Conservation (phyloP, 2,113 vertebrate species). For the Lepus europaeus region DNA sequence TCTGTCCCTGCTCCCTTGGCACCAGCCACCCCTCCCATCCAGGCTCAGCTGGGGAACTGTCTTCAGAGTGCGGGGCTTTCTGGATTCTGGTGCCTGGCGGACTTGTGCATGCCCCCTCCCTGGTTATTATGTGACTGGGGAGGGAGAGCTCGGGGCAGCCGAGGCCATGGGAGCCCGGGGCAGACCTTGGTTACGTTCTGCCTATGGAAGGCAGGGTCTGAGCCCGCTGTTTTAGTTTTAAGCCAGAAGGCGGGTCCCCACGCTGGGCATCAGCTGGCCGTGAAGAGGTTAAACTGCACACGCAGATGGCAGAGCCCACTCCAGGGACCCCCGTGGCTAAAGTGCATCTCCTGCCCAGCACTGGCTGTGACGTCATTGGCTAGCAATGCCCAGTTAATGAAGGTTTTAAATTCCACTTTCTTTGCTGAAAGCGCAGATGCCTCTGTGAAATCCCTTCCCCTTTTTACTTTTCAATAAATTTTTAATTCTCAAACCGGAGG, state of each 20-base stretch:
- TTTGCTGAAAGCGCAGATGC: neutral
- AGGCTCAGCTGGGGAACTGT: neutral
- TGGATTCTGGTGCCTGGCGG: neutral
- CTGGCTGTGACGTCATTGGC: neutral
- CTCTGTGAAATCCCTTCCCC: neutral
- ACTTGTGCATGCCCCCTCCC: neutral
- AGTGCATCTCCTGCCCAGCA: neutral
- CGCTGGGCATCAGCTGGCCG: neutral
- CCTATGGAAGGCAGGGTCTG: neutral
- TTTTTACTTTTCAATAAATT: neutral
- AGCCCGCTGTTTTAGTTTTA: neutral
- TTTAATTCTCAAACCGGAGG: neutral
- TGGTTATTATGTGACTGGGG: neutral
- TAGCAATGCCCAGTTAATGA: constrained; percentile 37
- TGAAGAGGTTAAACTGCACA: neutral
- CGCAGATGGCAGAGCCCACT: neutral
- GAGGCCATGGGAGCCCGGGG: neutral
- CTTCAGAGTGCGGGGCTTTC: neutral
- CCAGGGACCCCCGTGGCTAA: neutral
- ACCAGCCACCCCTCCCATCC: no score
- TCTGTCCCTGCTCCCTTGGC: neutral
- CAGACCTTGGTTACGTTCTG: neutral
- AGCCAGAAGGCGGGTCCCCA: neutral
- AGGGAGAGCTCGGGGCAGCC: neutral
- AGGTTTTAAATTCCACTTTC: neutral